Evolutionary conservation across 1,140 invertebrate species (phyloP), one percentile per base, ranked within the genome.

Genomic region (Leptonema lineaticorne): DNA sequence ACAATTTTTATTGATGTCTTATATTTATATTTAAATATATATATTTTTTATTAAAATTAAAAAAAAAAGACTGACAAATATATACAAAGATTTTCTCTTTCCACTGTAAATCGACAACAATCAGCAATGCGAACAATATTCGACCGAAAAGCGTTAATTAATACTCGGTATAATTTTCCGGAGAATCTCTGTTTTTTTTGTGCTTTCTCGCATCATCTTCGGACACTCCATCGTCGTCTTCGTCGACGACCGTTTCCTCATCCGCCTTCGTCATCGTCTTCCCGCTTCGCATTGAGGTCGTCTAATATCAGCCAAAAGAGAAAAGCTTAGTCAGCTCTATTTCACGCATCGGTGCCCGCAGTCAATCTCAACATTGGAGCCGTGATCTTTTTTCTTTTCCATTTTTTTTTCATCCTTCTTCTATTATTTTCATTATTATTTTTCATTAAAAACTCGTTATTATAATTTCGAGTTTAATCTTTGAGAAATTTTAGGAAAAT

Each of bases 271-370:
- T n/a, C n/a, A n/a, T n/a, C n/a, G n/a, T n/a, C n/a, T n/a, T n/a
- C 37, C 9, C 37, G 2, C 37, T 41, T 41, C 37, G 2, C 37
- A 41, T 41, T 14, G 37, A 16, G 11, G 46, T 48, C 22, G 16
- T 24, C 18, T 11, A 26, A 26, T 24, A 53, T 26, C 27, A 7
- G 50, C 50, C n/a, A n/a, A n/a, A n/a, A 26, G 20, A 14, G 50
- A 26, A 53, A 53, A 53, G 50, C 50, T 53, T 53, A 53, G 18
- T 53, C 22, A 26, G 50, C 50, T 22, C 50, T 53, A 53, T 53
- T 53, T 53, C 50, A 53, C 50, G 50, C 50, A 53, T 53, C 22
- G 50, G 50, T 22, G 50, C 20, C 27, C 27, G 8, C 22, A 53
- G 50, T 26, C 20, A 24, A 53, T 53, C 50, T 53, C 50, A 53